phyloP scores from a whole-genome alignment of 2,797 vertebrate genomes.

The Chelmon rostratus region DNA sequence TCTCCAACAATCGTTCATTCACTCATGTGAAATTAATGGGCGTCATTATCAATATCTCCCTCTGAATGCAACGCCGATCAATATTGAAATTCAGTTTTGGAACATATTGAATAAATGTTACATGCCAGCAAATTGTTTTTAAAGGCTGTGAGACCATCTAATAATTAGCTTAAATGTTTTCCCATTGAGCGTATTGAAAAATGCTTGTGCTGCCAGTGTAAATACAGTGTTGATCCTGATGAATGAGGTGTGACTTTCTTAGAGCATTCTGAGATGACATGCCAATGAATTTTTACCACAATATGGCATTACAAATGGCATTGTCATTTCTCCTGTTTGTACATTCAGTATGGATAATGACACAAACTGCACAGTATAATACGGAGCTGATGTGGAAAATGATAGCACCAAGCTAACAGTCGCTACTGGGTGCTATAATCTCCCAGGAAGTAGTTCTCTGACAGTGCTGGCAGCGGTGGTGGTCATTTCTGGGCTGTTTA shows the following conservation, averaged over 20 bases:
- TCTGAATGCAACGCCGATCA: slow-evolving; percentile 27
- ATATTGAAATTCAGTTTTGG: slow-evolving; percentile 50
- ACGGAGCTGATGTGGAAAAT: slow-evolving; percentile 6
- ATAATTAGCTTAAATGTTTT: slow-evolving; percentile 49
- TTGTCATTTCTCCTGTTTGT: slow-evolving; percentile 32
- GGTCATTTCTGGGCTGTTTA: slow-evolving; percentile 38
- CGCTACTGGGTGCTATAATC: slow-evolving; percentile 26
- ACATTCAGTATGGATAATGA: slow-evolving; percentile 33
- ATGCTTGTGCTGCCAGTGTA: slow-evolving; percentile 28
- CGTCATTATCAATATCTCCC: slow-evolving; percentile 44
- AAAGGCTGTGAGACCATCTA: slow-evolving; percentile 36
- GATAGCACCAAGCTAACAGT: slow-evolving; percentile 24
- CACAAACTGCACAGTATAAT: background rate
- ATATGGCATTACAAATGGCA: slow-evolving; percentile 30
- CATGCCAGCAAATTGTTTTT: slow-evolving; percentile 45
- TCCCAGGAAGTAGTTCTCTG: slow-evolving; percentile 34
- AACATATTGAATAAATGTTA: slow-evolving; percentile 52
- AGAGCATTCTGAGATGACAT: slow-evolving; percentile 19
- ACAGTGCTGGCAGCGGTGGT: slow-evolving; percentile 20
- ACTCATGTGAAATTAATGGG: slow-evolving; percentile 54
- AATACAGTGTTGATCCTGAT: slow-evolving; percentile 28
- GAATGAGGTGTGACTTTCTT: slow-evolving; percentile 47
- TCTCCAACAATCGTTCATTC: slow-evolving; percentile 39
- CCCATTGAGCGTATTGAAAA: slow-evolving; percentile 34
- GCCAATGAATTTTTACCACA: slow-evolving; percentile 12